Percentiles rank a stretch among this genome's conserved stretches.
Evolutionary conservation across 1,140 invertebrate species (phyloP).

Genomic region (Chironomus striatipennis): DNA sequence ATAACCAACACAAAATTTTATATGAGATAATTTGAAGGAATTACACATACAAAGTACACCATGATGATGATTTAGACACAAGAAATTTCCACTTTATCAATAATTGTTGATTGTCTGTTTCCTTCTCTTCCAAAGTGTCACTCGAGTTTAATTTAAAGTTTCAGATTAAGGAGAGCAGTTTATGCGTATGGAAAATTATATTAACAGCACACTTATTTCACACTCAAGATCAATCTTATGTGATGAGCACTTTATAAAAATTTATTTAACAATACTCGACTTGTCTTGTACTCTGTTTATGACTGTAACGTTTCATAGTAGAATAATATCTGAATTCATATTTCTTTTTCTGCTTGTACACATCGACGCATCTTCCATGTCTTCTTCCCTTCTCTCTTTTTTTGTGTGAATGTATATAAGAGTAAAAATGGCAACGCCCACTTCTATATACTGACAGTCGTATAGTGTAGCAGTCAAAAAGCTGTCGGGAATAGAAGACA

Average conservation of each 20-base stretch:
- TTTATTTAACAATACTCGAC: slow-evolving; percentile 3
- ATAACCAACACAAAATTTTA: too few species aligned
- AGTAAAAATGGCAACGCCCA: slow-evolving; percentile 3
- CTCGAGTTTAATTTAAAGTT: slow-evolving; percentile 1
- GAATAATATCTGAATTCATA: slow-evolving; percentile 11
- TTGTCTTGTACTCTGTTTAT: neutral
- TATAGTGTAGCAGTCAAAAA: neutral
- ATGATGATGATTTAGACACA: slow-evolving; percentile 1
- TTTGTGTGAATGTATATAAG: neutral
- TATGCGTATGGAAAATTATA: too few species aligned
- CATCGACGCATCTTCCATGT: neutral
- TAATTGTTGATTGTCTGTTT: neutral
- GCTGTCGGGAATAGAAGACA: slow-evolving; percentile 1
- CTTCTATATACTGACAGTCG: neutral
- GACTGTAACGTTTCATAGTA: neutral
- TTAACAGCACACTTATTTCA: neutral
- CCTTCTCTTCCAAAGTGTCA: neutral
- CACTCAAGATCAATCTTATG: neutral
- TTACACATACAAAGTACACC: slow-evolving; percentile 16
- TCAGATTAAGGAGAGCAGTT: neutral
- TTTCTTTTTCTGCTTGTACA: neutral
- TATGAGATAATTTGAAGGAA: neutral
- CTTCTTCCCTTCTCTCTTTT: neutral
- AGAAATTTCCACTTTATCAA: neutral
- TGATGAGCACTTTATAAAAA: too few species aligned